A percentile compares a stretch with the other conserved stretches of the same genome.
phyloP scores from a whole-genome alignment of 2,888 invertebrate species.

The Shargacucullia verbasci region DNA sequence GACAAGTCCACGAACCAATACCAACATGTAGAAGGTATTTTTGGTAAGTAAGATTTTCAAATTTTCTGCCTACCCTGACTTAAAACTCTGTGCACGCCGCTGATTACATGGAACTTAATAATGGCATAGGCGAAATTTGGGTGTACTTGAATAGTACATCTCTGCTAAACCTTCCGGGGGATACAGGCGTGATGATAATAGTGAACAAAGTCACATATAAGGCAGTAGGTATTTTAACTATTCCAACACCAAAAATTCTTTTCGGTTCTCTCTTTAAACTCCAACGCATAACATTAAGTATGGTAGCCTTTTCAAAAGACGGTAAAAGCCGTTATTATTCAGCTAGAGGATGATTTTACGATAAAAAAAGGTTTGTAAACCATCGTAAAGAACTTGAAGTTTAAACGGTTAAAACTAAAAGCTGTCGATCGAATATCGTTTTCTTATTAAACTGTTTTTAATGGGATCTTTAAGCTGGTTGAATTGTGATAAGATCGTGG shows the following conservation, averaged over 20 bases:
- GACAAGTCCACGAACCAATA: no score
- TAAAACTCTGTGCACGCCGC: no score
- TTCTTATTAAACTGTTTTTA: conserved; percentile 27
- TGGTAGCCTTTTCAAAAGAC: conserved; percentile 13
- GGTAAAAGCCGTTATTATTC: conserved; percentile 51
- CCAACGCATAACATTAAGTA: conserved; percentile 12
- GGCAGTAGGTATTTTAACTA: no score
- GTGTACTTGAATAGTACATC: no score
- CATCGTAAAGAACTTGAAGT: conserved; percentile 39
- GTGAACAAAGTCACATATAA: no score
- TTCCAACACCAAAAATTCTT: not conserved
- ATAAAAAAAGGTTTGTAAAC: conserved; percentile 48
- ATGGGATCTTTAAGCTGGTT: conserved; percentile 29
- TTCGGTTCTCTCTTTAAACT: not conserved
- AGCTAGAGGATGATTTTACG: conserved; percentile 45
- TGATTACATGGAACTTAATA: no score
- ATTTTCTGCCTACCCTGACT: no score
- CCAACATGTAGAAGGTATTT: no score
- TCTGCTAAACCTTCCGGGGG: no score
- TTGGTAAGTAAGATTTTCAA: no score
- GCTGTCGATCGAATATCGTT: conserved; percentile 41
- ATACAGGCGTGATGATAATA: no score
- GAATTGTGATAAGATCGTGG: conserved; percentile 28
- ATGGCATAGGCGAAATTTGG: no score
- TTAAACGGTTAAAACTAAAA: conserved; percentile 45